Base-by-base conservation (phyloP, 2,113 vertebrate species). In the Aegotheles bennettii region DNA sequence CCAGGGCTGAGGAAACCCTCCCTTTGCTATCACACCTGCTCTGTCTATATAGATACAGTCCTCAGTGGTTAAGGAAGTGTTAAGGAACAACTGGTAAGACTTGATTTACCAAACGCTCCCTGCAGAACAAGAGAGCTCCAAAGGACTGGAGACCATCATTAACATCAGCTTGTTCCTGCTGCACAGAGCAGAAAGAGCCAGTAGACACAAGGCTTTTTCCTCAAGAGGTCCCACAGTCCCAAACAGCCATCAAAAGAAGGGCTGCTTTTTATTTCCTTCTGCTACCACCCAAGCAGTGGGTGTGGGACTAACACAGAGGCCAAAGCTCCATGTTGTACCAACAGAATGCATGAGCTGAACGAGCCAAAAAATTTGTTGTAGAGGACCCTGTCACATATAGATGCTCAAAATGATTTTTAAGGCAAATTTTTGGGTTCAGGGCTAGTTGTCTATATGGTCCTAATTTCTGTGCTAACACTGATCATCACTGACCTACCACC, bases 301-400 rank as follows among this genome's bases (percentile, higher is more conserved):
- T 40, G 4, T 7, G 59, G 35, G 24, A 11, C n/a, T 60, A 38
- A 43, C 1, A 6, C 3, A 56, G 47, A 50, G 12, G 20, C 26
- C 5, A 40, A 50, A 63, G 21, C 21, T 65, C 67, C 0, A 0
- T 4, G 33, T 26, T 43, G 29, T 17, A 35, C 3, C 0, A 0
- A 25, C 31, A 36, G 51, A 57, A 33, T 2, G 12, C 26, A 20
- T 4, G 13, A 64, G 29, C 24, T 8, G 26, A 80, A 42, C 0
- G 1, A 20, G 28, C 16, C 36, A 45, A 64, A 48, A 13, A 24
- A 17, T 5, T n/a, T 21, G 13, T 35, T 25, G n/a, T 57, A 17
- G 24, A 48, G 23, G 48, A 14, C 4, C 78, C 16, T 35, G 33
- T 31, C 81, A 43, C 31, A 5, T 5, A 24, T 9, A 53, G 42